Conservation (phyloP, 1,140 invertebrate genomes). For the Aphaenogaster ashmeadi region DNA sequence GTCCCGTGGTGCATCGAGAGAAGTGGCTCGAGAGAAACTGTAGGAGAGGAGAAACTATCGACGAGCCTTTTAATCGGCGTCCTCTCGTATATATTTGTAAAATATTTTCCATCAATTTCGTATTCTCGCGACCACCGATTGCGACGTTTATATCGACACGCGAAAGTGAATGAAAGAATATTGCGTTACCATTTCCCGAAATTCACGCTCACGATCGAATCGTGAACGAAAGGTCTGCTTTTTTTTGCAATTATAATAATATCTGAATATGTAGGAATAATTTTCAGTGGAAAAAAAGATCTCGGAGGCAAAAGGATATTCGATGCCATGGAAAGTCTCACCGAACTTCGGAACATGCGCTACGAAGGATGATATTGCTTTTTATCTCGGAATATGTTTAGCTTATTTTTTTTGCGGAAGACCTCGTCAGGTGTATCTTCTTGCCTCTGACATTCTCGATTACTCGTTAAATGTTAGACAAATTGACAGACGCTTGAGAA, state of each 20-base stretch:
- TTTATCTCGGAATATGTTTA: neutral
- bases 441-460: constrained; percentile 39
- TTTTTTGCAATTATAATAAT: neutral
- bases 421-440: neutral
- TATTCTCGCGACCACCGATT: constrained; percentile 2
- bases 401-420: neutral
- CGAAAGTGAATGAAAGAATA: neutral
- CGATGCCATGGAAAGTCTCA: neutral
- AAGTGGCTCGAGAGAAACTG: constrained; percentile 14
- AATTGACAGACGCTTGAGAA: constrained; percentile 50
- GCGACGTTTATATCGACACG: constrained; percentile 5
- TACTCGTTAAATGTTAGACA: constrained; percentile 44
- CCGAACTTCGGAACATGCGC: neutral
- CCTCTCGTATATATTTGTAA: constrained; percentile 23
- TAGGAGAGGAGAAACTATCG: neutral
- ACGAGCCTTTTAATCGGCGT: constrained; percentile 37
- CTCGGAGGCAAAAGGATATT: constrained; percentile 28
- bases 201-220: neutral
- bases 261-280: constrained; percentile 2
- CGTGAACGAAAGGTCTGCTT: neutral
- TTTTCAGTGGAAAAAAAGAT: neutral
- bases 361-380: neutral
- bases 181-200: neutral
- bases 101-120: constrained; percentile 24
- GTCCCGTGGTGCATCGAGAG: constrained; percentile 47